phyloP scores from a whole-genome alignment of 2,797 vertebrate genomes.

The Neosilurus hyrtlii region DNA sequence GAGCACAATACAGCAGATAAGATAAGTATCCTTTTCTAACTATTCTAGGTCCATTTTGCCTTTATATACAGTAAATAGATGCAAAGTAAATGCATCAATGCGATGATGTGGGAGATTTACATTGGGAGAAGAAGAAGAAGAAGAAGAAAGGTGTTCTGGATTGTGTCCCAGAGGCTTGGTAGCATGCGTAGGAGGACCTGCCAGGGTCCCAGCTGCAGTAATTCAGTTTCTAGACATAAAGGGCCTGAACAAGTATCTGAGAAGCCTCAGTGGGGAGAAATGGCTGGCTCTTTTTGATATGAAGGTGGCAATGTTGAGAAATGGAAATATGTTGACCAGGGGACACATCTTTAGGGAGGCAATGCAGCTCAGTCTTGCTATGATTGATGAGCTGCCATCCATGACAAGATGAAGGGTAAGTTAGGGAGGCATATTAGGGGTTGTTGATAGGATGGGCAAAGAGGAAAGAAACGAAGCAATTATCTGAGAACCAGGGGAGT shows the following conservation, averaged over 20 bases:
- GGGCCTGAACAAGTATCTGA: neutral
- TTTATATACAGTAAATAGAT: neutral
- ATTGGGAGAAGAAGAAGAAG: neutral
- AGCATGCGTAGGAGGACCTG: neutral
- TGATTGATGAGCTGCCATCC: neutral
- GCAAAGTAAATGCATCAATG: neutral
- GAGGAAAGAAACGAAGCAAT: neutral
- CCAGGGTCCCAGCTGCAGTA: slow-evolving; percentile 1
- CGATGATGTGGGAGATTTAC: neutral
- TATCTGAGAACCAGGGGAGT: neutral
- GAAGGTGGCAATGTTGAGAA: neutral
- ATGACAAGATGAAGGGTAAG: neutral
- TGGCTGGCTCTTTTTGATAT: neutral
- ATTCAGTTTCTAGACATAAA: neutral
- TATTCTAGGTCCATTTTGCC: neutral
- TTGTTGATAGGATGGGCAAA: neutral
- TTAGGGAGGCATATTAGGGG: neutral
- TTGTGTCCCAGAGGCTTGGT: neutral
- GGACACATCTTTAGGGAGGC: neutral
- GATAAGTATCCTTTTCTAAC: neutral
- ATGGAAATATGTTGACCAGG: neutral
- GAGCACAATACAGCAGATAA: neutral
- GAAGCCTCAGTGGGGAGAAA: neutral
- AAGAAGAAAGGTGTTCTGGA: neutral
- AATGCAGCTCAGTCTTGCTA: neutral